A percentile compares a stretch with the other conserved stretches of the same genome.
These are phyloP conservation scores for Micronycteris hirsuta DNA, from an alignment of 2,113 vertebrate species.

Conservation along the genomic window DNA sequence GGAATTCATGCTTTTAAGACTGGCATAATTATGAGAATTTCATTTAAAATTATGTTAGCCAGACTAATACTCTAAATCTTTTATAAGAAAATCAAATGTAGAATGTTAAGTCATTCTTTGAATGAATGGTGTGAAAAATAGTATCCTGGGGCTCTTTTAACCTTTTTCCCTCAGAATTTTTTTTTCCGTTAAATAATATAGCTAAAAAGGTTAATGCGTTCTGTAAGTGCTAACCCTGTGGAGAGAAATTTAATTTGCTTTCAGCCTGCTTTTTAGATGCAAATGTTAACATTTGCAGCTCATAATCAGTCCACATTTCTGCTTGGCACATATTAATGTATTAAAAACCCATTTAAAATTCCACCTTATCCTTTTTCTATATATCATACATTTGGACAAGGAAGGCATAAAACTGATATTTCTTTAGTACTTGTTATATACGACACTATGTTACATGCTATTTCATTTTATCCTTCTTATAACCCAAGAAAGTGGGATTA, in stretches of 20 bases:
- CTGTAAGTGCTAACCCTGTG: slow-evolving; percentile 12
- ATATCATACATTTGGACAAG: slow-evolving; percentile 38
- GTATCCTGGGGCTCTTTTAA: neutral
- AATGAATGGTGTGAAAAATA: slow-evolving; percentile 32
- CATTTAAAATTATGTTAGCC: slow-evolving; percentile 36
- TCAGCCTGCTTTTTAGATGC: slow-evolving; percentile 47
- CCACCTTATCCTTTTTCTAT: slow-evolving; percentile 39
- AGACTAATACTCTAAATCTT: neutral
- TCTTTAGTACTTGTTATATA: slow-evolving; percentile 54
- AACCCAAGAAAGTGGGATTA: slow-evolving; percentile 18
- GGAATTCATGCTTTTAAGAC: slow-evolving; percentile 3
- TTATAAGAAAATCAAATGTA: slow-evolving; percentile 46
- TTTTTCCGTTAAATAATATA: slow-evolving; percentile 17
- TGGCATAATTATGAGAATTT: slow-evolving; percentile 36
- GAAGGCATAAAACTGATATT: slow-evolving; percentile 28
- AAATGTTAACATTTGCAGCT: slow-evolving; percentile 38
- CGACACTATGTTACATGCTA: neutral
- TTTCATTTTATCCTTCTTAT: slow-evolving; percentile 40
- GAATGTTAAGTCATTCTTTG: slow-evolving; percentile 20
- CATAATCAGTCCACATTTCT: slow-evolving; percentile 46
- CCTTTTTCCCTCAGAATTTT: slow-evolving; percentile 2
- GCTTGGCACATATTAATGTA: slow-evolving; percentile 26
- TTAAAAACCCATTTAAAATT: slow-evolving; percentile 31
- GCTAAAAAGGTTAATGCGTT: slow-evolving; percentile 16
- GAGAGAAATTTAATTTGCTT: slow-evolving; percentile 39